phyloP scores from a whole-genome alignment of 1,140 invertebrate genomes.

The Eurytemora carolleeae region DNA sequence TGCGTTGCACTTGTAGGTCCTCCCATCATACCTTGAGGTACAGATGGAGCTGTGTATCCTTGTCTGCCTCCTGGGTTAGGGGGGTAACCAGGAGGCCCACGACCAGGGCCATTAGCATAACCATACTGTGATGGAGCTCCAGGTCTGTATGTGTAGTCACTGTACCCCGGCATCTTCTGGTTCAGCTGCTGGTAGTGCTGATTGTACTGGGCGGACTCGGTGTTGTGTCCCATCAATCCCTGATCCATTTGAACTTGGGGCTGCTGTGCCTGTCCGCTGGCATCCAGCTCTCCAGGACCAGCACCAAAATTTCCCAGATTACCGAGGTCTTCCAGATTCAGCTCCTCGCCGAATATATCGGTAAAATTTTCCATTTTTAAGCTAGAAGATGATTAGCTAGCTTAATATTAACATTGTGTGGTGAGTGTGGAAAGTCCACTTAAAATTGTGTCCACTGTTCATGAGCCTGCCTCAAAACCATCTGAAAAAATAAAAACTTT shows the following conservation, averaged over 20 bases:
- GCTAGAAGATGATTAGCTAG: background rate
- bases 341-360: conserved; percentile 13
- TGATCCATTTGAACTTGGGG: background rate
- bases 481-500: background rate
- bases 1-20: background rate
- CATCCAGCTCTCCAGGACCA: background rate
- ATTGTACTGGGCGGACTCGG: background rate
- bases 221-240: background rate
- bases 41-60: background rate
- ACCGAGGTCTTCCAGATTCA: conserved; percentile 8
- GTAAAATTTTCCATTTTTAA: conserved; percentile 15
- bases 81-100: background rate
- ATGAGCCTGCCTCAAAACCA: background rate
- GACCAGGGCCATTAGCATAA: background rate
- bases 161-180: background rate
- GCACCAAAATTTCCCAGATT: conserved; percentile 2
- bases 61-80: background rate
- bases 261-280: background rate
- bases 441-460: background rate
- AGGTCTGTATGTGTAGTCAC: background rate
- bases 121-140: background rate
- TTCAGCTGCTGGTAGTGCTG: background rate
- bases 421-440: background rate
- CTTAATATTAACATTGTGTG: background rate
- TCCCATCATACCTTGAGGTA: background rate